Evolutionary conservation across 2,888 invertebrate species (phyloP).

Genomic region (Patella caerulea): DNA sequence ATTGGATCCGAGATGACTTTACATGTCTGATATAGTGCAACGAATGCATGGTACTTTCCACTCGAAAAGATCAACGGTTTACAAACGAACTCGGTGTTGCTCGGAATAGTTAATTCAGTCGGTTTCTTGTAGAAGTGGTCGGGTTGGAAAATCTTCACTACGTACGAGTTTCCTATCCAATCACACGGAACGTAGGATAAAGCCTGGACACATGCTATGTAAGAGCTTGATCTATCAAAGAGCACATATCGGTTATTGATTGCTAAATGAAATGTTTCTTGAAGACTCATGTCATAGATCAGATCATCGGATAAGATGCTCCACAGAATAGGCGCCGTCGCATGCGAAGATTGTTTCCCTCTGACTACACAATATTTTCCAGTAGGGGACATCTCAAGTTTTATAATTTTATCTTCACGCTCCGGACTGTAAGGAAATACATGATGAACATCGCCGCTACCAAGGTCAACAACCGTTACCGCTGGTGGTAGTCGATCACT

Average conservation of each 20-base stretch:
- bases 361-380: conserved; percentile 52
- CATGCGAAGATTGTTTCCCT: conserved; percentile 31
- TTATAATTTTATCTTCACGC: conserved; percentile 38
- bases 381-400: conserved; percentile 49
- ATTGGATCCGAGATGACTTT: conserved; percentile 5
- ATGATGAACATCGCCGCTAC: conserved; percentile 45
- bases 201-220: conserved; percentile 49
- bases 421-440: conserved; percentile 53
- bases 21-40: conserved; percentile 48
- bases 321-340: conserved; percentile 31
- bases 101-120: conserved; percentile 42
- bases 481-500: conserved; percentile 47
- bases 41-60: conserved; percentile 37
- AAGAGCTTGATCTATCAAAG: conserved; percentile 45
- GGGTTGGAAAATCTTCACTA: conserved; percentile 44
- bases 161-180: conserved; percentile 53
- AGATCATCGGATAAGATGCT: conserved; percentile 49
- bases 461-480: conserved; percentile 55
- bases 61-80: conserved; percentile 40
- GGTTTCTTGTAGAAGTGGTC: conserved; percentile 35
- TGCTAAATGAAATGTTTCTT: conserved; percentile 10
- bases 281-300: conserved; percentile 33
- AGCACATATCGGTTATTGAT: conserved; percentile 43
- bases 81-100: conserved; percentile 49
- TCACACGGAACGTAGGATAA: conserved; percentile 47